A percentile compares a stretch with the other conserved stretches of the same genome.
These are phyloP conservation scores for Doryteuthis pealeii DNA, from an alignment of 1,140 invertebrate genomes.

Conservation along the genomic window DNA sequence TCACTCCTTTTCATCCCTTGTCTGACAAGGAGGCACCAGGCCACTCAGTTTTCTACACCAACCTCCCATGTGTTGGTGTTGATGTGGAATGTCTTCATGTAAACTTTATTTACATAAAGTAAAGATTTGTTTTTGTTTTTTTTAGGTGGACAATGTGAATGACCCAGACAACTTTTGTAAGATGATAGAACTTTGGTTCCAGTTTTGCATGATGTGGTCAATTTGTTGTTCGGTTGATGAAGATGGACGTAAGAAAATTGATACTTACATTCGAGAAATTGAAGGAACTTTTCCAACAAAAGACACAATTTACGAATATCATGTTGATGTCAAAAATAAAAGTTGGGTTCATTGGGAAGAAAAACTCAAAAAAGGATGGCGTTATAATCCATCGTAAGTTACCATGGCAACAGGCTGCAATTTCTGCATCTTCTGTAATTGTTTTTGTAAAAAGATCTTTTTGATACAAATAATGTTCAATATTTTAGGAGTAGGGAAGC, in stretches of 20 bases:
- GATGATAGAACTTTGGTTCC: conserved; percentile 76
- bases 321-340: conserved; percentile 71
- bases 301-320: conserved; percentile 85
- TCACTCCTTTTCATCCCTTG: too few species aligned
- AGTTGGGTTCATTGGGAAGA: conserved; percentile 77
- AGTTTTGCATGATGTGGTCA: conserved; percentile 81
- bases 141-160: conserved; percentile 48
- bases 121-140: too few species aligned
- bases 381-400: conserved; percentile 68
- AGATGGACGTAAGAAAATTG: conserved; percentile 75
- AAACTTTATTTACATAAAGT: too few species aligned
- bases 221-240: conserved; percentile 78
- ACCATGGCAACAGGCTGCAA: too few species aligned
- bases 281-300: conserved; percentile 81
- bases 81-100: too few species aligned
- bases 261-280: conserved; percentile 78
- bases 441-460: not conserved
- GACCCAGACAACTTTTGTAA: conserved; percentile 54
- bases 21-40: too few species aligned
- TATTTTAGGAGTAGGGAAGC: too few species aligned
- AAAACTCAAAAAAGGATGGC: conserved; percentile 72
- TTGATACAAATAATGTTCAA: too few species aligned
- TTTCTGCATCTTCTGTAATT: too few species aligned
- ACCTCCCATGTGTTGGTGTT: too few species aligned
- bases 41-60: too few species aligned